phyloP scores from a whole-genome alignment of 2,888 invertebrate genomes.

The Beris chalybata region DNA sequence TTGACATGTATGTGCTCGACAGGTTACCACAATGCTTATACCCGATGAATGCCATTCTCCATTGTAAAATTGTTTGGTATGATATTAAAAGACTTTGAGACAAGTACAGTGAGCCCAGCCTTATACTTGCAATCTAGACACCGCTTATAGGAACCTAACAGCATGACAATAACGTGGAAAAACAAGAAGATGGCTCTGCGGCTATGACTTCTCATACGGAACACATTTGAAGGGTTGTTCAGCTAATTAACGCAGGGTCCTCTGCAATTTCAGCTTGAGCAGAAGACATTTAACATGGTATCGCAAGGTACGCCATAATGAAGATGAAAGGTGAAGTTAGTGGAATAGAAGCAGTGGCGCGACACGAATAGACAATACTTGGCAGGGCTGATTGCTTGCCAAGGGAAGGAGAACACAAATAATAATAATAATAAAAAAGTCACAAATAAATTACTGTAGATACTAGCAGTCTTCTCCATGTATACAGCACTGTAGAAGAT shows the following conservation, averaged over 20 bases:
- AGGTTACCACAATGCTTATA: conserved; percentile 30
- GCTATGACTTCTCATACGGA: conserved; percentile 24
- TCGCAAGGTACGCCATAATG: conserved; percentile 8
- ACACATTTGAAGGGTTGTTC: conserved; percentile 26
- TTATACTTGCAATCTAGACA: neutral
- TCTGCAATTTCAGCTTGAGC: conserved; percentile 5
- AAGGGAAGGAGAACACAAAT: too few species aligned
- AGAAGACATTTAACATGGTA: conserved; percentile 22
- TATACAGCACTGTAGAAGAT: conserved; percentile 10
- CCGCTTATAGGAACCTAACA: too few species aligned
- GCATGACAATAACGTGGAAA: conserved; percentile 23
- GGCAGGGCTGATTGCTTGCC: too few species aligned
- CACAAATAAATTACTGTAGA: too few species aligned
- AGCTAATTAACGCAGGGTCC: conserved; percentile 30
- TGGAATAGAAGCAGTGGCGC: conserved; percentile 3
- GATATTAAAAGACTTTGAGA: conserved; percentile 27
- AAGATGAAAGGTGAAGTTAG: conserved; percentile 22
- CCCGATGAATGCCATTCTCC: neutral
- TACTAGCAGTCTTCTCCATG: neutral
- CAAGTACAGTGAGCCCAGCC: conserved; percentile 18
- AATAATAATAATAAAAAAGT: too few species aligned
- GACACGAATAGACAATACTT: conserved; percentile 9
- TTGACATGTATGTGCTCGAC: conserved; percentile 30
- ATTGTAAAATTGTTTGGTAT: conserved; percentile 20
- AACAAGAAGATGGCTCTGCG: conserved; percentile 24